Conservation (phyloP, 2,797 vertebrate species). For the Phylloscopus collybita region DNA sequence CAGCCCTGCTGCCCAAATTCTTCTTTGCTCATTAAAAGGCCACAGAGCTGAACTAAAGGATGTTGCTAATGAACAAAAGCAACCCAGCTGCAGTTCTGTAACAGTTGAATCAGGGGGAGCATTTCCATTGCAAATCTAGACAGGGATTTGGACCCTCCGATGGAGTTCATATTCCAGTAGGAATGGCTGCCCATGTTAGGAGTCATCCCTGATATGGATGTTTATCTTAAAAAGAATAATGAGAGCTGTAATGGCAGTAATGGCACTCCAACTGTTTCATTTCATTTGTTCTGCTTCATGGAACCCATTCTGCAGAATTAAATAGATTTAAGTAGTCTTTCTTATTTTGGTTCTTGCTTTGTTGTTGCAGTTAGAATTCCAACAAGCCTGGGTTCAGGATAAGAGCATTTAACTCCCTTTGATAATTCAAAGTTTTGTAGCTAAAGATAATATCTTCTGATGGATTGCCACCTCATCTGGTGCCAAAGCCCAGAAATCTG, state of each 20-base stretch:
- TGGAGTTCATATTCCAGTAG: neutral
- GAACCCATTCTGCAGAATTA: slow-evolving; percentile 41
- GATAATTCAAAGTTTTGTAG: neutral
- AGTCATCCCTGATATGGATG: neutral
- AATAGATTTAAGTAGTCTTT: slow-evolving; percentile 42
- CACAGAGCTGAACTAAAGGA: neutral
- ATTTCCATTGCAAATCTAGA: neutral
- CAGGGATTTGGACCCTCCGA: neutral
- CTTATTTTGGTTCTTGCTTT: slow-evolving; percentile 18
- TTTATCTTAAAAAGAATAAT: slow-evolving; percentile 21
- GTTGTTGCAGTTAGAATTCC: neutral
- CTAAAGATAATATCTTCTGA: neutral
- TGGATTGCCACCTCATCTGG: neutral
- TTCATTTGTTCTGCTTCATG: slow-evolving; percentile 51
- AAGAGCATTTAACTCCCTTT: neutral
- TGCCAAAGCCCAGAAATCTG: slow-evolving; percentile 4
- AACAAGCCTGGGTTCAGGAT: neutral
- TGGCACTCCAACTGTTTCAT: slow-evolving; percentile 23
- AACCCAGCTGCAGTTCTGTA: neutral
- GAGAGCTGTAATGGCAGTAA: slow-evolving; percentile 16
- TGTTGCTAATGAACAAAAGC: neutral
- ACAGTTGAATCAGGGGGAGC: neutral
- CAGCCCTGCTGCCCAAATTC: neutral
- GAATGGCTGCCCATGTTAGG: neutral
- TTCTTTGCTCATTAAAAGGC: neutral